Evolutionary conservation across 2,113 vertebrate species (phyloP), one percentile per base, ranked within the genome.

Genomic region (Mastomys coucha): DNA sequence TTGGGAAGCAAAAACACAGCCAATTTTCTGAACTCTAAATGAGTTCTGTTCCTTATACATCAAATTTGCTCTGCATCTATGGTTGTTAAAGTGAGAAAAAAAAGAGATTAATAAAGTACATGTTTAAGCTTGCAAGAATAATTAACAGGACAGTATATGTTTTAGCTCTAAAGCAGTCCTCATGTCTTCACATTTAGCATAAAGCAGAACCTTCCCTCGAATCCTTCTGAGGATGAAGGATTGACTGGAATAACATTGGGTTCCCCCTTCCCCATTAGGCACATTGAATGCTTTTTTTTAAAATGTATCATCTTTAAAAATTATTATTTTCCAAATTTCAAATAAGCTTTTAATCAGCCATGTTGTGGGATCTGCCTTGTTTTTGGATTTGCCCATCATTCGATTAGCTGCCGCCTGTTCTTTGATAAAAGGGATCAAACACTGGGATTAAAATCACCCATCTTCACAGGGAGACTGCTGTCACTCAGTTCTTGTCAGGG

Each of bases 371-470:
- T 98, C 98, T 97, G 94, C 49, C 87, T 98, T 91, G 96, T 97
- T 98, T 97, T 98, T 96, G 97, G 92, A 94, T 98, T 98, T 97
- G 98, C 91, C 93, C 91, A 1, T 97, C 93, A 95, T 73, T 94
- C 9, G 89, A 96, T 98, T 97, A 98, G 96, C 94, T 96, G 80
- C 95, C 8, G 31, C 94, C 96, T 89, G 97, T 94, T 96, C 93
- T 96, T 86, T 53, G 96, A 96, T 98, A 72, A 97, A 96, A 94
- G 88, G 96, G 98, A 97, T 93, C 51, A 51, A 65, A 76, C 87
- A 63, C 86, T 81, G 92, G 92, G 88, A 97, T 98, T 95, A 78
- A 96, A 97, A 89, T 97, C 93, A 73, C 94, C 49, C 91, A 94
- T 97, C 89, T 97, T 97, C 94, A 65, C 14, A n/a, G 12, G 88